A percentile compares a stretch with the other conserved stretches of the same genome.
Evolutionary conservation across 2,888 invertebrate genomes (phyloP).

Genomic region (Campoletis raptor): DNA sequence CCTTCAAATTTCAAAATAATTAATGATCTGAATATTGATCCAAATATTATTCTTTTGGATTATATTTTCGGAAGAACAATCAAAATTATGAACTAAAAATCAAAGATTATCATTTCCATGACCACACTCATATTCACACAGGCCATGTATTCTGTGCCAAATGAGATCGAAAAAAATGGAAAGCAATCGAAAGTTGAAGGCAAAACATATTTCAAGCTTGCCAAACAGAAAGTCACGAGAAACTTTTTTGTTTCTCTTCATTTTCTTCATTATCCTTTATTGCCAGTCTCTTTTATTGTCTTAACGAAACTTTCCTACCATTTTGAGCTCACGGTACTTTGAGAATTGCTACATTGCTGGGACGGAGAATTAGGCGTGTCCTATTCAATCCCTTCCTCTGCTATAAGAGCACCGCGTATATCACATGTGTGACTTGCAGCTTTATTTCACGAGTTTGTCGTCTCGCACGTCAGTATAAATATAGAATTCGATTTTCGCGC

Average conservation of each 20-base stretch:
- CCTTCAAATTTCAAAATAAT: too few relatives aligned
- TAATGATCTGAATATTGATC: too few relatives aligned
- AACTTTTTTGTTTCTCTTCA: slow-evolving; percentile 59
- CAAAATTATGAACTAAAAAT: too few relatives aligned
- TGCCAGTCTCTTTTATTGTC: slow-evolving; percentile 8
- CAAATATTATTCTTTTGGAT: too few relatives aligned
- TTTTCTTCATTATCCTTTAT: slow-evolving; percentile 4
- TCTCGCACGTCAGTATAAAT: slow-evolving; percentile 51
- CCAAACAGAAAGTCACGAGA: slow-evolving; percentile 33
- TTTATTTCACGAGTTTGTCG: slow-evolving; percentile 49
- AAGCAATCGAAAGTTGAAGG: background rate
- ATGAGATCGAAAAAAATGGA: slow-evolving; percentile 1
- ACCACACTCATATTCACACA: background rate
- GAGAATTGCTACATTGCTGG: slow-evolving; percentile 33
- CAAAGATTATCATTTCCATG: background rate
- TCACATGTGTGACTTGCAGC: slow-evolving; percentile 23
- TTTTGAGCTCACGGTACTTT: slow-evolving; percentile 41
- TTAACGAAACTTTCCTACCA: slow-evolving; percentile 19
- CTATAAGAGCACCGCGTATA: slow-evolving; percentile 27
- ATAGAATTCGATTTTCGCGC: slow-evolving; percentile 65
- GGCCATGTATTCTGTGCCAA: background rate
- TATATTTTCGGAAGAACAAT: too few relatives aligned
- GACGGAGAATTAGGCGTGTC: slow-evolving; percentile 67
- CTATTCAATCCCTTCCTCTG: slow-evolving; percentile 43
- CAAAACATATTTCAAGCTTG: slow-evolving; percentile 31